Conservation (phyloP, 2,888 invertebrate genomes). For the Drosophila meridionalis region DNA sequence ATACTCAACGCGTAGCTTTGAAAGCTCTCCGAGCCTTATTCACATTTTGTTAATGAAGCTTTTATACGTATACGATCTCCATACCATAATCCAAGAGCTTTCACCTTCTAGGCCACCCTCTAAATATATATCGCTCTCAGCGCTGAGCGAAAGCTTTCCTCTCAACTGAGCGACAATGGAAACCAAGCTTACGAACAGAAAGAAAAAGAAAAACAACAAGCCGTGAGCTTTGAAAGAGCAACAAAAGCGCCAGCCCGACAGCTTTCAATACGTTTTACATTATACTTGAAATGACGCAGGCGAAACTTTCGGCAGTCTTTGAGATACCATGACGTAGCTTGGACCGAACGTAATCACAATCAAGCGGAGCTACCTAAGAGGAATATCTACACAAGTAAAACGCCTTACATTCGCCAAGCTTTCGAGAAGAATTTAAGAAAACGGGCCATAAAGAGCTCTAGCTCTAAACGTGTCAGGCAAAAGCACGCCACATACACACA, state of each 20-base stretch:
- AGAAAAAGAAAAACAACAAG: slow-evolving; percentile 16
- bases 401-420: slow-evolving; percentile 37
- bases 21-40: slow-evolving; percentile 41
- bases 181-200: slow-evolving; percentile 54
- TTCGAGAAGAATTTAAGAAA: slow-evolving; percentile 31
- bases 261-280: slow-evolving; percentile 54
- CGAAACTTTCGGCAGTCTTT: slow-evolving; percentile 62
- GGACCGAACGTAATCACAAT: slow-evolving; percentile 46
- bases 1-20: background rate
- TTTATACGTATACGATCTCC: slow-evolving; percentile 38
- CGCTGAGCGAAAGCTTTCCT: slow-evolving; percentile 16
- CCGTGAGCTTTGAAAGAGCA: slow-evolving; percentile 49
- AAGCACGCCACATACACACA: slow-evolving; percentile 34
- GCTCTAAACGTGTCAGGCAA: slow-evolving; percentile 50
- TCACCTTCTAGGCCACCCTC: slow-evolving; percentile 34
- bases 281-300: slow-evolving; percentile 54
- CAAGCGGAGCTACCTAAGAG: slow-evolving; percentile 6
- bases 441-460: slow-evolving; percentile 23
- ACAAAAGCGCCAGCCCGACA: slow-evolving; percentile 40
- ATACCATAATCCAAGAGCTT: slow-evolving; percentile 25
- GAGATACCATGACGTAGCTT: slow-evolving; percentile 64
- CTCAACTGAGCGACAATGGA: slow-evolving; percentile 23
- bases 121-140: slow-evolving; percentile 5
- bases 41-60: slow-evolving; percentile 10
- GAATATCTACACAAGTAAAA: background rate